Evolutionary conservation across 2,113 vertebrate species (phyloP), one percentile per base, ranked within the genome.

Genomic region (Romanogobio albipinnatus): DNA sequence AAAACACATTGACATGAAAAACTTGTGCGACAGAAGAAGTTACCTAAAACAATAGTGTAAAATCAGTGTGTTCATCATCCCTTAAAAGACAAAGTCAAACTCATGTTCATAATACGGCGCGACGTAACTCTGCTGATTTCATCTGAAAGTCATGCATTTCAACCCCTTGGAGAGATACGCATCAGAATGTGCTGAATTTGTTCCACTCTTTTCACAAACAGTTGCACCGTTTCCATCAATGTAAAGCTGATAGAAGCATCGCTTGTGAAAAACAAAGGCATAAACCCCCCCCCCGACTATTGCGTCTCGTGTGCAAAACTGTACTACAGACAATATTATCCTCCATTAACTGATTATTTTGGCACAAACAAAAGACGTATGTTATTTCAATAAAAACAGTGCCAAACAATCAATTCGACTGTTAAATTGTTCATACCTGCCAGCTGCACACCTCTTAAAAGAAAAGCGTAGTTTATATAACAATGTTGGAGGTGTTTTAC

Each of bases 1-100:
- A 92, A 93, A 93, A 81, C 56, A 80, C 62, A 61, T 24, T 92
- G 89, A 90, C 84, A 90, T 88, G 90, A 90, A 91, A 88, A 88
- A 85, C 39, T 79, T 90, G 90, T 92, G 90, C 89, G 88, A 93
- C 89, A 89, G 78, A 68, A 71, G 81, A 68, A 70, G 53, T 77
- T 82, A 70, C 47, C 59, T 86, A 90, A 86, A 90, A 91, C 82
- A 51, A 77, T 73, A 88, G 81, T 81, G 84, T 86, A 61, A 84
- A 47, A 74, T 79, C 74, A 82, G 73, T 80, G 76, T 88, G 75
- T 80, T 76, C 68, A 76, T 64, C 45, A 66, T 51, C 73, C 58
- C 43, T 53, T 70, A 74, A 49, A 74, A 49, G 24, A n/a, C 73
- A 26, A 62, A 43, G 17, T 59, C 33, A 45, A 39, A 15, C 4